phyloP scores from a whole-genome alignment of 2,797 vertebrate genomes.

The Nannoperca obscura region DNA sequence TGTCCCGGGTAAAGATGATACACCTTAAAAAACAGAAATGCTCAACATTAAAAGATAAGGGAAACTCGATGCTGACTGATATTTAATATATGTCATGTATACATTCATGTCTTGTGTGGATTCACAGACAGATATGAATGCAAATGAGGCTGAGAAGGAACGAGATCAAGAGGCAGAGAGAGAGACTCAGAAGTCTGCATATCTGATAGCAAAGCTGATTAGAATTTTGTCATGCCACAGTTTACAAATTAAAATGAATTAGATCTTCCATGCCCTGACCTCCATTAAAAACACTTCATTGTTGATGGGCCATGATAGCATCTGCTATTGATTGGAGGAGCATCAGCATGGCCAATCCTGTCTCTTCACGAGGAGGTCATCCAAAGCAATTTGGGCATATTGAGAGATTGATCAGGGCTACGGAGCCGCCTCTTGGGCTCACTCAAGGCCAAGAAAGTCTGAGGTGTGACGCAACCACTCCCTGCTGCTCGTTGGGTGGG shows the following conservation, averaged over 20 bases:
- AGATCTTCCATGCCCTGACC: conserved; percentile 80
- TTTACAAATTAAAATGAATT: conserved; percentile 84
- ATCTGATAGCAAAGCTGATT: conserved; percentile 77
- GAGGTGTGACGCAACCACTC: conserved; percentile 70
- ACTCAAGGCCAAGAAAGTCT: conserved; percentile 64
- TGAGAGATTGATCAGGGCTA: conserved; percentile 80
- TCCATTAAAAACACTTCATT: conserved; percentile 83
- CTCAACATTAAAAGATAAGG: conserved; percentile 29
- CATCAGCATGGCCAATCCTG: conserved; percentile 68
- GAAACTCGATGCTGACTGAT: conserved; percentile 55
- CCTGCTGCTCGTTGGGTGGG: conserved; percentile 43
- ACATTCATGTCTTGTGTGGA: conserved; percentile 70
- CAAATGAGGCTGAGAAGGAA: conserved; percentile 62
- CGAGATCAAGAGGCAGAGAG: conserved; percentile 23
- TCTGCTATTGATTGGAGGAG: conserved; percentile 82
- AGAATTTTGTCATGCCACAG: conserved; percentile 78
- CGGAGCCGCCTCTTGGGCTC: conserved; percentile 68
- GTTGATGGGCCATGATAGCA: conserved; percentile 82
- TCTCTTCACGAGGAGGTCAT: conserved; percentile 72
- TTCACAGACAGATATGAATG: conserved; percentile 62
- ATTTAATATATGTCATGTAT: conserved; percentile 75
- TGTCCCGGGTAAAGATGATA: conserved; percentile 35
- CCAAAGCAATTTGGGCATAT: conserved; percentile 79
- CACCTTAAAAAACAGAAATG: conserved; percentile 33
- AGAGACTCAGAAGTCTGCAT: conserved; percentile 62